These are phyloP conservation scores for Malaclemys terrapin DNA, from an alignment of 2,113 vertebrate genomes.

Conservation along the genomic window DNA sequence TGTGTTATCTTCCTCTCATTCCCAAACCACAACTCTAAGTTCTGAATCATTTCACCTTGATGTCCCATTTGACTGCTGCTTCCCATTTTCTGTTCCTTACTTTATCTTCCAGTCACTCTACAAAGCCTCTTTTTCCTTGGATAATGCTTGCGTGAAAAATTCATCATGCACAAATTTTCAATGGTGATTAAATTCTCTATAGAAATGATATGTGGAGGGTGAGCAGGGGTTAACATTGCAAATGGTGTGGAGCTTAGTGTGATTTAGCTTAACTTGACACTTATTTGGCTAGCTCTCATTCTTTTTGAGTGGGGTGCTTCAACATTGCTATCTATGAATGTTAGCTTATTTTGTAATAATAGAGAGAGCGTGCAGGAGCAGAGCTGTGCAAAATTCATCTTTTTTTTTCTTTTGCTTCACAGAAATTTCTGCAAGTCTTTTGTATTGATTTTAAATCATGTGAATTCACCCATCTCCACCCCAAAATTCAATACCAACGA, in stretches of 20 bases:
- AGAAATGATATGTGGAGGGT: constrained; percentile 20
- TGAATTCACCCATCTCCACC: not conserved
- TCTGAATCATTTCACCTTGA: not conserved
- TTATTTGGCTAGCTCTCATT: constrained; percentile 69
- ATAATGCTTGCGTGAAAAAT: not conserved
- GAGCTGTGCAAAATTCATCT: constrained; percentile 50
- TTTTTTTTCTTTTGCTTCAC: constrained; percentile 37
- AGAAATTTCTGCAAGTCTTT: constrained; percentile 26
- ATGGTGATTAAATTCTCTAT: constrained; percentile 32
- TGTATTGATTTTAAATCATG: not conserved
- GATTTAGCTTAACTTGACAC: constrained; percentile 74
- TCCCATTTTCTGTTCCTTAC: not conserved
- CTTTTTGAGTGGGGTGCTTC: constrained; percentile 36
- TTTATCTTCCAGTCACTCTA: not conserved
- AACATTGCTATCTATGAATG: constrained; percentile 58
- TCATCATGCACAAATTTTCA: not conserved
- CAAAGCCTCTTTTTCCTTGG: not conserved
- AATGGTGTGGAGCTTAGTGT: constrained; percentile 52
- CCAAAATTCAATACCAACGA: not conserved
- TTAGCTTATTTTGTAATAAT: constrained; percentile 74
- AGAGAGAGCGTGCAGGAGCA: constrained; percentile 60
- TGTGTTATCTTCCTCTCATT: not conserved
- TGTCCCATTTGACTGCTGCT: not conserved
- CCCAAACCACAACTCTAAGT: not conserved
- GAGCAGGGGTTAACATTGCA: constrained; percentile 69